phyloP scores from a whole-genome alignment of 1,140 invertebrate genomes.

The Macrosteles quadrilineatus region DNA sequence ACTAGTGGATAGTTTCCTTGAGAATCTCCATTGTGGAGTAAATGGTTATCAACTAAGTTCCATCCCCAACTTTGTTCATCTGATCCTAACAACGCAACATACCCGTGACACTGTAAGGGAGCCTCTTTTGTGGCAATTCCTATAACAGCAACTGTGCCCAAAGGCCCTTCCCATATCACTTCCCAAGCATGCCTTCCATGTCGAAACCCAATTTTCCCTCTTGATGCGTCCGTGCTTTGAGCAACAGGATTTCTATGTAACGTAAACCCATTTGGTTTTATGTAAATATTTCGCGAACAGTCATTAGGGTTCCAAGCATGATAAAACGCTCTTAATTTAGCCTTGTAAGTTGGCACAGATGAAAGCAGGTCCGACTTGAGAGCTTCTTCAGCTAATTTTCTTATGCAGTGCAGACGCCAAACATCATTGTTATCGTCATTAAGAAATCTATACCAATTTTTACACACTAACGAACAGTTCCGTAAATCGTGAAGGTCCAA shows the following conservation, averaged over 20 bases:
- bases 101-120: slow-evolving; percentile 87
- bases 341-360: slow-evolving; percentile 88
- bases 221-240: slow-evolving; percentile 96
- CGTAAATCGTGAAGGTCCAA: slow-evolving; percentile 82
- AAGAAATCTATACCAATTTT: slow-evolving; percentile 88
- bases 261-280: slow-evolving; percentile 97
- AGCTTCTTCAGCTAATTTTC: slow-evolving; percentile 86
- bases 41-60: slow-evolving; percentile 98
- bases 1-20: slow-evolving; percentile 94
- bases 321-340: slow-evolving; percentile 91
- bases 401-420: slow-evolving; percentile 89
- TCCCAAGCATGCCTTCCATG: slow-evolving; percentile 97
- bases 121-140: slow-evolving; percentile 96
- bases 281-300: slow-evolving; percentile 95
- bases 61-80: slow-evolving; percentile 99
- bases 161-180: slow-evolving; percentile 97
- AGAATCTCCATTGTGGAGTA: slow-evolving; percentile 94
- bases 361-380: slow-evolving; percentile 90
- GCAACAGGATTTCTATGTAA: slow-evolving; percentile 96
- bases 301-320: slow-evolving; percentile 98
- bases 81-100: slow-evolving; percentile 90
- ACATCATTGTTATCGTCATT: slow-evolving; percentile 95
- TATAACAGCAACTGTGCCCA: slow-evolving; percentile 94
- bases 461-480: slow-evolving; percentile 91
- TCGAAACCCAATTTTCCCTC: slow-evolving; percentile 92